Percentiles rank a stretch among this genome's conserved stretches.
Evolutionary conservation across 2,113 vertebrate genomes (phyloP).

Genomic region (Scartelaos histophorus): DNA sequence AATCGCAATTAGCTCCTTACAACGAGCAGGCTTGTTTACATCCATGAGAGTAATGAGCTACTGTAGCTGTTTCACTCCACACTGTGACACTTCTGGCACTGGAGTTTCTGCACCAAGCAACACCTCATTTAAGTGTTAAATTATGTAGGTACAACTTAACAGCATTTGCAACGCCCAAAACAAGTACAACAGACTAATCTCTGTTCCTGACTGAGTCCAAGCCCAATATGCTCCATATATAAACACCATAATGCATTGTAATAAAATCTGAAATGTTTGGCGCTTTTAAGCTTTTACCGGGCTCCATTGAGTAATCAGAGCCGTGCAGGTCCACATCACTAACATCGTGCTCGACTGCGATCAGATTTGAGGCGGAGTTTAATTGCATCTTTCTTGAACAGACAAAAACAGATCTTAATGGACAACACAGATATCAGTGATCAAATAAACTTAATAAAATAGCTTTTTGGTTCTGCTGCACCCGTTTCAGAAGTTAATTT

Average conservation of each 20-base stretch:
- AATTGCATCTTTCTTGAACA: constrained; percentile 15
- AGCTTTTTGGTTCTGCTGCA: constrained; percentile 29
- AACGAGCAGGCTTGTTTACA: too few species aligned
- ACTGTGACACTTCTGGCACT: too few species aligned
- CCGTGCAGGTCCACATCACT: constrained; percentile 4
- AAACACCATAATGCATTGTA: neutral
- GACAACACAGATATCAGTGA: constrained; percentile 13
- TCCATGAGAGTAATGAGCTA: too few species aligned
- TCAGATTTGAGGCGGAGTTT: constrained; percentile 13
- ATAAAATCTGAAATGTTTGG: constrained; percentile 2
- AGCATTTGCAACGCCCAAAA: too few species aligned
- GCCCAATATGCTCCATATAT: neutral
- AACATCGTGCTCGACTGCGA: constrained; percentile 5
- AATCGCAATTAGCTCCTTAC: too few species aligned
- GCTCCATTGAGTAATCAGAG: constrained; percentile 4
- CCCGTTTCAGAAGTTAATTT: constrained; percentile 34
- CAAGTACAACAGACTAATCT: too few species aligned
- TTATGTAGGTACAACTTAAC: too few species aligned
- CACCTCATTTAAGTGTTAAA: too few species aligned
- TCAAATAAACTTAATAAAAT: constrained; percentile 34
- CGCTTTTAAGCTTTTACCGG: constrained; percentile 20
- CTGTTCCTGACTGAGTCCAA: neutral
- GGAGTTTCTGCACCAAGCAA: too few species aligned
- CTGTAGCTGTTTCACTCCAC: too few species aligned
- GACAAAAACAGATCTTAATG: constrained; percentile 24